These are phyloP conservation scores for Neolamprologus cancellatus DNA, from an alignment of 2,113 vertebrate species.

Conservation along the genomic window DNA sequence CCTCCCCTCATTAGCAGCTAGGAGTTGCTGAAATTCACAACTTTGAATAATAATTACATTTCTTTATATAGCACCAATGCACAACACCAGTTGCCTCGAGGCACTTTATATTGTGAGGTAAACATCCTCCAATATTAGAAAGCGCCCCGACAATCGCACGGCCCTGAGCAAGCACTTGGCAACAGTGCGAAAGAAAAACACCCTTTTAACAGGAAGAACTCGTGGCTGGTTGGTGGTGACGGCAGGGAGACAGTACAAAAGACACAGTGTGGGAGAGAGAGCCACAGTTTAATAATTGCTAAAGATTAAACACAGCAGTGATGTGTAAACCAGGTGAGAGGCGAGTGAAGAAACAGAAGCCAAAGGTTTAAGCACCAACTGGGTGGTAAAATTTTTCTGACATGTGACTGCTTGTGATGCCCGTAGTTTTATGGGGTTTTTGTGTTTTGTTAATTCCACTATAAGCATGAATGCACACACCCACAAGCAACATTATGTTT, in stretches of 20 bases:
- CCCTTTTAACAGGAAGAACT: not conserved
- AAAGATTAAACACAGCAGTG: not conserved
- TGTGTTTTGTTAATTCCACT: not conserved
- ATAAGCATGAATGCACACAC: not conserved
- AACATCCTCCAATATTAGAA: not conserved
- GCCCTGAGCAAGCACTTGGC: not conserved
- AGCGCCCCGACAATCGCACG: not conserved
- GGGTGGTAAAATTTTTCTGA: not conserved
- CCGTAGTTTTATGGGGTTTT: not conserved
- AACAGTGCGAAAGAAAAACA: not conserved
- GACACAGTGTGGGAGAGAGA: not conserved
- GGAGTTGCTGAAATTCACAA: not conserved
- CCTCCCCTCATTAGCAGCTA: not conserved
- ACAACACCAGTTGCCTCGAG: not conserved
- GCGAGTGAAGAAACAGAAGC: not conserved
- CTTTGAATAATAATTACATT: not conserved
- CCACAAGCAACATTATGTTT: not conserved
- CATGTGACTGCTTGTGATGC: not conserved
- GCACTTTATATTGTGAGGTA: not conserved
- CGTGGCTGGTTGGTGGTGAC: not conserved
- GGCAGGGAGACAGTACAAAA: fast-evolving
- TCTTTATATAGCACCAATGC: not conserved
- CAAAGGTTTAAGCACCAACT: not conserved
- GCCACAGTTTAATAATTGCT: not conserved
- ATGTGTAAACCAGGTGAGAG: not conserved